Evolutionary conservation across 2,797 vertebrate species (phyloP).

Genomic region (Oreochromis grahami): DNA sequence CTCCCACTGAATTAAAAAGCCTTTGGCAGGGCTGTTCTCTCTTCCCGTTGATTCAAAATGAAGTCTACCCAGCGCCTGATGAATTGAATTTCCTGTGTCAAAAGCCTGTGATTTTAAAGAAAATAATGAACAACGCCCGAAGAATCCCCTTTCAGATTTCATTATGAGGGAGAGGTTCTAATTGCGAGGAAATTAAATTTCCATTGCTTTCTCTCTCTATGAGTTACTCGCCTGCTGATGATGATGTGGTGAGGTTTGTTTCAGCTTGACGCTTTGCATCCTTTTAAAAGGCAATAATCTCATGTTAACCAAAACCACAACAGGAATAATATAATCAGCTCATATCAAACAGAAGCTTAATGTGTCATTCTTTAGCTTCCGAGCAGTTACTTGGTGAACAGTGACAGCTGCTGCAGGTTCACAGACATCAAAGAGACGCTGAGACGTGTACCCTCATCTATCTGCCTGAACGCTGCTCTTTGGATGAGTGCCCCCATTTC

Average conservation of each 20-base stretch:
- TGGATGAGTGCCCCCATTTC: constrained; percentile 64
- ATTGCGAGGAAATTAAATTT: constrained; percentile 73
- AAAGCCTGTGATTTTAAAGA: constrained; percentile 68
- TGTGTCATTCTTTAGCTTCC: constrained; percentile 3
- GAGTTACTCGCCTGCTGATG: constrained; percentile 23
- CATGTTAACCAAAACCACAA: constrained; percentile 41
- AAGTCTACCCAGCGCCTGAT: constrained; percentile 71
- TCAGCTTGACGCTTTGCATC: constrained; percentile 32
- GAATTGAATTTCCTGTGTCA: constrained; percentile 75
- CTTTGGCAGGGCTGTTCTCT: constrained; percentile 69
- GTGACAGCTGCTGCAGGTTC: constrained; percentile 29
- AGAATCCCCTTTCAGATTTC: constrained; percentile 73
- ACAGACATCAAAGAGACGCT: constrained; percentile 9
- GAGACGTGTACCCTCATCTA: constrained; percentile 38
- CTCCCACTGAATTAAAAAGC: constrained; percentile 64
- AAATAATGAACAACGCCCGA: constrained; percentile 75
- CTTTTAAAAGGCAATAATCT: constrained; percentile 44
- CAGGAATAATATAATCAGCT: constrained; percentile 18
- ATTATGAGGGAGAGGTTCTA: constrained; percentile 74
- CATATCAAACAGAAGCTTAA: background rate
- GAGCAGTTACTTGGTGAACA: background rate
- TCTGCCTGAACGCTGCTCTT: constrained; percentile 35
- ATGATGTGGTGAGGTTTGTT: constrained; percentile 35
- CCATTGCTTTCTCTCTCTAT: constrained; percentile 32
- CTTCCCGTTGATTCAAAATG: constrained; percentile 70